Evolutionary conservation across 2,888 invertebrate species (phyloP), one percentile per base, ranked within the genome.

Genomic region (Luperina testacea): DNA sequence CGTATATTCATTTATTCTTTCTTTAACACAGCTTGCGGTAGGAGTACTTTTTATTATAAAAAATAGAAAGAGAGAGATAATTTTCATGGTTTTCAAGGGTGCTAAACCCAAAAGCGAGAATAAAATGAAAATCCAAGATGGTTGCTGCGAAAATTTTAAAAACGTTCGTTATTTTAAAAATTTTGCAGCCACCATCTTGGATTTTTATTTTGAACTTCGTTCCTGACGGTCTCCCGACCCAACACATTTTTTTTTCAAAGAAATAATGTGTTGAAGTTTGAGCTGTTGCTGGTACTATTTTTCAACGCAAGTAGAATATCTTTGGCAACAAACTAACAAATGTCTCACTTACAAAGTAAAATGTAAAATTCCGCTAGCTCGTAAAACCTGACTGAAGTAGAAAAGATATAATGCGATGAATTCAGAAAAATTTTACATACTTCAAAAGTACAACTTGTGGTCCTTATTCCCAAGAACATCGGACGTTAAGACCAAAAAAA

Each of bases 311-410:
- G 51, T 13, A 42, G 17, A 59, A 59, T 53, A 63, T 51, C 17
- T 48, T 27, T 38, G 38, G 51, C 78, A 63, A 83, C 79, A 79
- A 82, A 70, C 70, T 73, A 48, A 65, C 53, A 79, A 70, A 70
- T 63, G 9, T 61, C 42, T 65, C 2, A 42, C 32, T 71, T 79
- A 82, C 84, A 82, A 82, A 83, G 79, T 79, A 63, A 51, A 63
- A 81, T 71, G 78, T n/a, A 51, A 59, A 83, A 63, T 78, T 68
- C n/a, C 17, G 42, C 17, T 63, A 48, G 32, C 42, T 69, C 68
- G 63, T 83, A 68, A 83, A 78, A 64, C 63, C 48, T 42, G 63
- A 64, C 76, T 64, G 64, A 82, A 63, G 68, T 42, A 59, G 38
- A 82, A 76, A 82, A 76, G 1, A 70, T 27, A 11, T n/a, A n/a